Evolutionary conservation across 2,797 vertebrate species (phyloP), one percentile per base, ranked within the genome.

Genomic region (Phoeniculus purpureus): DNA sequence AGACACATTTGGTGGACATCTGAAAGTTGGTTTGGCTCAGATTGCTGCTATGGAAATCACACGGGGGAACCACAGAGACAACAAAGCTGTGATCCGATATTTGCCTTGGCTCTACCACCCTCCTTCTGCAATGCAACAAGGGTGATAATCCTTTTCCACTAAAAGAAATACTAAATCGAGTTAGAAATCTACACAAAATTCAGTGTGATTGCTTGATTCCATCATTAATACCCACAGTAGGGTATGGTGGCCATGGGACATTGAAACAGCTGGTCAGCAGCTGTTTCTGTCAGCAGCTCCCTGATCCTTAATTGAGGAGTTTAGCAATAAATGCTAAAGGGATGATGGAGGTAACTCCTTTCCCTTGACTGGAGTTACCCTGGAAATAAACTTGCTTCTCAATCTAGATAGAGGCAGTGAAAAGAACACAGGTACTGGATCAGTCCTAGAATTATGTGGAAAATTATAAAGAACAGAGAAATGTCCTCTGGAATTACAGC

Each of bases 41-140:
- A 98, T 99, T n/a, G 98, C 98, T 45, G 98, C 99, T 87, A 99
- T 99, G 99, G 99, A 99, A 96, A 99, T 99, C 97, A 99, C 98
- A 82, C 98, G 99, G 96, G 99, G 99, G 92, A 99, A 99, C 97
- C 99, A 99, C 92, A 98, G 99, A 75, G 99, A 99, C 95, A 99
- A 99, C 97, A 99, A 99, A 97, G 98, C 99, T 67, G 99, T 99
- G 72, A 98, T 98, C 76, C 98, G 99, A 50, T 99, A 99, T 81
- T 97, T 99, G 67, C 99, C 99, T 45, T 99, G 99, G 99, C 98
- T 99, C 25, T 99, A 99, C 87, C 99, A 99, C 77, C 99, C 99
- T 29, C 99, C 99, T 43, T 99, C 99, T 34, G 98, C 99, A 73
- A 99, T 99, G 99, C 99, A 99, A 87, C 99, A 99, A 96, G 99